Conservation (phyloP, 2,888 invertebrate species). For the Temnothorax unifasciatus region DNA sequence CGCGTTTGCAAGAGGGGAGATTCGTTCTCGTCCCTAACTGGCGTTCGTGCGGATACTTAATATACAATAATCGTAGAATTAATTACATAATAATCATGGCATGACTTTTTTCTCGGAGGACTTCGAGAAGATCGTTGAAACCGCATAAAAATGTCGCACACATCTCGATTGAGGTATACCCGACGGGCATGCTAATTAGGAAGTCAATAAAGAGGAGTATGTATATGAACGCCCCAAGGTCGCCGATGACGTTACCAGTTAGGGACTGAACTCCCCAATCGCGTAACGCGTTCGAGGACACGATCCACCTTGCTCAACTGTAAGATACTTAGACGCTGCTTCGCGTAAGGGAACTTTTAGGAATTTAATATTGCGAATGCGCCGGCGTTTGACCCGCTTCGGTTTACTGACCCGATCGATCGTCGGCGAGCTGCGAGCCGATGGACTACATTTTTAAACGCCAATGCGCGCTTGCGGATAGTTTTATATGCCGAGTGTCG, state of each 20-base stretch:
- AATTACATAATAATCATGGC: background rate
- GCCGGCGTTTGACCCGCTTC: conserved; percentile 73
- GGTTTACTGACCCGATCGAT: conserved; percentile 52
- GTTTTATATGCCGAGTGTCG: background rate
- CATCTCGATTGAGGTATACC: background rate
- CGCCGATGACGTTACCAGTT: conserved; percentile 9
- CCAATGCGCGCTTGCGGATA: background rate
- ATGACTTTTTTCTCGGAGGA: background rate
- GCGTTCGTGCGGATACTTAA: background rate
- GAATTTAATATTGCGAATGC: conserved; percentile 77
- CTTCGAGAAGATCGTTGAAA: background rate
- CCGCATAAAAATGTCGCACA: background rate
- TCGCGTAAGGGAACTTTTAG: conserved; percentile 46
- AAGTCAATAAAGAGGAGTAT: background rate
- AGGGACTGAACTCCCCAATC: conserved; percentile 6
- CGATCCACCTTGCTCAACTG: conserved; percentile 64
- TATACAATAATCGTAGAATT: background rate
- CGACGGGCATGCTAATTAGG: background rate
- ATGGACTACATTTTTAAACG: conserved; percentile 43
- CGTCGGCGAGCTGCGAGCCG: conserved; percentile 20
- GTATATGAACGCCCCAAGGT: background rate
- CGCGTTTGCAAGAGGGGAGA: conserved; percentile 33
- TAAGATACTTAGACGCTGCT: conserved; percentile 50
- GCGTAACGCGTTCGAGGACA: conserved; percentile 49
- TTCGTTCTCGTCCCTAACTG: conserved; percentile 16